These are phyloP conservation scores for Apteryx owenii DNA, from an alignment of 2,113 vertebrate species.

Conservation along the genomic window DNA sequence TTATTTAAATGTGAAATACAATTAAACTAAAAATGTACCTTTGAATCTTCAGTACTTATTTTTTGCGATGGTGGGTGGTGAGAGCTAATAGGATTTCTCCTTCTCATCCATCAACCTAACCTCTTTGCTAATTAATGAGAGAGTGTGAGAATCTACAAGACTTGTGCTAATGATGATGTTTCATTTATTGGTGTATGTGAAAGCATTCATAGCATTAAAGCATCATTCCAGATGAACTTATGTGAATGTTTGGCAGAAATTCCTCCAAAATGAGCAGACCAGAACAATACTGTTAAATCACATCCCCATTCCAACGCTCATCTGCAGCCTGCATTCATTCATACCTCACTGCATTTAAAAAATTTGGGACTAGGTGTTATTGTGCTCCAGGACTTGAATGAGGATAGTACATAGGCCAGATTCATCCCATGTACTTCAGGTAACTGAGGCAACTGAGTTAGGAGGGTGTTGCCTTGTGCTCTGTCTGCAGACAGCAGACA, in stretches of 20 bases:
- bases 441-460: background rate
- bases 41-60: constrained; percentile 45
- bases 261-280: constrained; percentile 47
- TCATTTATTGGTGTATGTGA: constrained; percentile 64
- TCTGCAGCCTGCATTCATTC: background rate
- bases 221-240: constrained; percentile 53
- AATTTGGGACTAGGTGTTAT: background rate
- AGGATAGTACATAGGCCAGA: background rate
- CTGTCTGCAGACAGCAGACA: background rate
- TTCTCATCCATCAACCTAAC: constrained; percentile 47
- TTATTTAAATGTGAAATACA: constrained; percentile 43
- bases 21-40: constrained; percentile 20
- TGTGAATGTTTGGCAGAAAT: constrained; percentile 57
- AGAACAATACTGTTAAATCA: constrained; percentile 29
- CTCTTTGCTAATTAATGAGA: constrained; percentile 69
- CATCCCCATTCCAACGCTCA: constrained; percentile 12
- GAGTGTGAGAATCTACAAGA: constrained; percentile 49
- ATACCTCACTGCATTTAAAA: constrained; percentile 5
- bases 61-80: constrained; percentile 5
- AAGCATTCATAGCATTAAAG: constrained; percentile 64
- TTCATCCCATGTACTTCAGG: background rate
- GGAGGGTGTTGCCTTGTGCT: background rate
- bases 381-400: background rate
- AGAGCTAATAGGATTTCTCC: constrained; percentile 16
- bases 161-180: constrained; percentile 63